A percentile compares a stretch with the other conserved stretches of the same genome.
phyloP scores from a whole-genome alignment of 2,113 vertebrate genomes.

The Hippocampus barbouri region DNA sequence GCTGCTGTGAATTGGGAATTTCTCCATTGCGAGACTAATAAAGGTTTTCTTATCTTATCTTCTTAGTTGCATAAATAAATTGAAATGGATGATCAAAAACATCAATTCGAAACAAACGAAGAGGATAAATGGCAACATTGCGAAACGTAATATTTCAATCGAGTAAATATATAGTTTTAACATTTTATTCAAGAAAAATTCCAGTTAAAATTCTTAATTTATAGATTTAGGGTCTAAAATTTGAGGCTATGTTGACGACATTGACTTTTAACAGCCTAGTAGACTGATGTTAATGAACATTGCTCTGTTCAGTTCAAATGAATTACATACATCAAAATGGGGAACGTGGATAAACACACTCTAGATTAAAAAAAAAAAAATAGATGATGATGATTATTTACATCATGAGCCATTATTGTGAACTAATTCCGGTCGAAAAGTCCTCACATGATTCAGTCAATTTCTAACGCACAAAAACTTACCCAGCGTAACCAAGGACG shows the following conservation, averaged over 20 bases:
- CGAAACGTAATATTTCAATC: background rate
- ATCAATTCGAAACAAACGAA: background rate
- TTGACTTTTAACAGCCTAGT: too few relatives aligned
- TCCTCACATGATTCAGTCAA: too few relatives aligned
- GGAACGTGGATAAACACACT: background rate
- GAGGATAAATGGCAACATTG: background rate
- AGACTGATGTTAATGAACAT: too few relatives aligned
- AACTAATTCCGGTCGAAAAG: too few relatives aligned
- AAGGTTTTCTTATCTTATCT: too few relatives aligned
- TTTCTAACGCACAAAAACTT: background rate
- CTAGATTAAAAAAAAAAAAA: background rate
- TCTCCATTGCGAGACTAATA: too few relatives aligned
- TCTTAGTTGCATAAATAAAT: too few relatives aligned
- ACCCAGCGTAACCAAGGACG: conserved; percentile 45
- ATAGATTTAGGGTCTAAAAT: too few relatives aligned
- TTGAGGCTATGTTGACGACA: too few relatives aligned
- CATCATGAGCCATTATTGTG: background rate
- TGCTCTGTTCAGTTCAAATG: background rate
- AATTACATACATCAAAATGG: background rate
- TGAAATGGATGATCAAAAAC: background rate
- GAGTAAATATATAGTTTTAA: background rate
- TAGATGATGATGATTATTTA: background rate
- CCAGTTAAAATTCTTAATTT: too few relatives aligned
- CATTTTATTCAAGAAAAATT: background rate
- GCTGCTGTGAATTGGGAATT: too few relatives aligned